phyloP scores from a whole-genome alignment of 2,888 invertebrate species.

The Acanthosepion esculentum region DNA sequence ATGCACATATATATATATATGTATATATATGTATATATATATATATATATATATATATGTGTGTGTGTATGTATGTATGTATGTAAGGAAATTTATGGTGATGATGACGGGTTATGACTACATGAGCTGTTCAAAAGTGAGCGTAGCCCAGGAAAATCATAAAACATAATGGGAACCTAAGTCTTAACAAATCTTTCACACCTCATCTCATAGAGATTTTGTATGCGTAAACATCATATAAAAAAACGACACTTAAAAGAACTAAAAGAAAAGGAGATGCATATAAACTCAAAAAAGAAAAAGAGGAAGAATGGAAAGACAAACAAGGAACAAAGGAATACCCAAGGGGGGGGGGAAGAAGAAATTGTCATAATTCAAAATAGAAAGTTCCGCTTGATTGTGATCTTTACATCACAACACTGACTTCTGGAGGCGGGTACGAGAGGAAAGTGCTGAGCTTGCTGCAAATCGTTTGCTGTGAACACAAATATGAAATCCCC shows the following conservation, averaged over 20 bases:
- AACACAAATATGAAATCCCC: not conserved
- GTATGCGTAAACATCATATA: not conserved
- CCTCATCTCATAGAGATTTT: not conserved
- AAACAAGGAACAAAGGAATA: not conserved
- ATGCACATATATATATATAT: no score
- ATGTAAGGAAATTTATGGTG: not conserved
- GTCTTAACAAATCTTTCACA: not conserved
- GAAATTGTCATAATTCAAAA: not conserved
- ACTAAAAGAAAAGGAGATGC: not conserved
- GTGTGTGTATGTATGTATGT: no score
- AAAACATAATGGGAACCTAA: not conserved
- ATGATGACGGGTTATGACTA: constrained; percentile 17
- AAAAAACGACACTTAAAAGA: not conserved
- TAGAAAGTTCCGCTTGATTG: not conserved
- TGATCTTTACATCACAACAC: not conserved
- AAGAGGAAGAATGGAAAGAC: not conserved
- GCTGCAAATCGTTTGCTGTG: not conserved
- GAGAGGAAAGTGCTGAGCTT: not conserved
- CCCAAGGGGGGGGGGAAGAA: not conserved
- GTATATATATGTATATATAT: no score
- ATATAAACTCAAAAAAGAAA: no score
- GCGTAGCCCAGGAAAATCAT: not conserved
- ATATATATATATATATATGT: no score
- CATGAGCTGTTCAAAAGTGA: not conserved
- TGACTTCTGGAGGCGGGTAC: not conserved